Percentiles rank a stretch among this genome's conserved stretches.
Evolutionary conservation across 2,113 vertebrate species (phyloP).

Genomic region (Sylvia atricapilla): DNA sequence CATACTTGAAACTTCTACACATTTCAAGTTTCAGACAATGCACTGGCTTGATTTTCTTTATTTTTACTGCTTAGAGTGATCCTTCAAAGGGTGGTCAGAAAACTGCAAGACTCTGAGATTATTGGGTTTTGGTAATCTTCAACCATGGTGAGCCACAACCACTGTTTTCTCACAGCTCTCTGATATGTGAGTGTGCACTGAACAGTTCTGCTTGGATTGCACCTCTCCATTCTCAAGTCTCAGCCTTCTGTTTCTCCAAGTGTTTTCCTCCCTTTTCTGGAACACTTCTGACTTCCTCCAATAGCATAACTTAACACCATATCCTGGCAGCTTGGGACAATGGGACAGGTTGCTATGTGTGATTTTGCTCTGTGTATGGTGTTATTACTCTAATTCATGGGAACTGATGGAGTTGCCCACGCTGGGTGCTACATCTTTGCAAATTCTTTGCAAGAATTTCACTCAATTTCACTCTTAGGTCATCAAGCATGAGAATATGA

Average conservation of each 20-base stretch:
- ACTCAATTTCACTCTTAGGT: background rate
- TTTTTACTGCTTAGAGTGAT: background rate
- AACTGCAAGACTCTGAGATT: background rate
- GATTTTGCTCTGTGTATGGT: background rate
- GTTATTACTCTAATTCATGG: background rate
- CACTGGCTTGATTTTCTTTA: background rate
- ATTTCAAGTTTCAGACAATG: background rate
- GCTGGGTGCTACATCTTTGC: background rate
- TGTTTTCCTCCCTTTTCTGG: background rate
- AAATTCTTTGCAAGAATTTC: background rate
- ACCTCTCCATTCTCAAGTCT: background rate
- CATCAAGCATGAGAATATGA: background rate
- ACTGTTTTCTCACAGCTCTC: background rate
- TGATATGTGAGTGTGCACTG: rapidly evolving
- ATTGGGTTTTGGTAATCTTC: background rate
- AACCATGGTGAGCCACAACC: background rate
- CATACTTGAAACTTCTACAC: background rate
- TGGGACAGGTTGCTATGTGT: background rate
- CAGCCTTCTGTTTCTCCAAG: background rate
- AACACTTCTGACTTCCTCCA: background rate
- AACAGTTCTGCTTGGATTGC: background rate
- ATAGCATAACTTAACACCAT: background rate
- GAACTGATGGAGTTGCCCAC: background rate
- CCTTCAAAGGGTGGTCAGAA: background rate
- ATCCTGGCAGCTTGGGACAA: background rate